phyloP scores from a whole-genome alignment of 2,888 invertebrate species.

The Rambutsinella grinnellia region DNA sequence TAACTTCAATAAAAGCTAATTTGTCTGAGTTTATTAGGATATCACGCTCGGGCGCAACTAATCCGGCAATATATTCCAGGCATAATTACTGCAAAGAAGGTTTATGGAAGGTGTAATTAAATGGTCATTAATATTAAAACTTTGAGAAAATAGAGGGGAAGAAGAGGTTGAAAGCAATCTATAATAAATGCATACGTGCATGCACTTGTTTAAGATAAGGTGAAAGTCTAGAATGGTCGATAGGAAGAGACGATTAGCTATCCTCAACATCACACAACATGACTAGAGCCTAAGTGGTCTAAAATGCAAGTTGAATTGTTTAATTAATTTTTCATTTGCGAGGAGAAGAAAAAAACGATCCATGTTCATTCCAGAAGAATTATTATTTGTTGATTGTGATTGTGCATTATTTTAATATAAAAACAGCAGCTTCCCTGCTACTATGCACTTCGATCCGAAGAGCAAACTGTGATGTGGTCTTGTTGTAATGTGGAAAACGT shows the following conservation, averaged over 20 bases:
- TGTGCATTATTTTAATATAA: not conserved
- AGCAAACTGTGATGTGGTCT: not conserved
- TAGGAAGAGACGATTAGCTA: not conserved
- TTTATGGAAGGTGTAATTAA: not conserved
- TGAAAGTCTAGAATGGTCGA: not conserved
- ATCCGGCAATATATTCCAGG: not conserved
- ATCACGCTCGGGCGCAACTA: not conserved
- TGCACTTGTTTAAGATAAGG: not conserved
- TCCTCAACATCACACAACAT: not conserved
- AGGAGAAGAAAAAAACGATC: not conserved
- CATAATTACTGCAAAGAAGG: not conserved
- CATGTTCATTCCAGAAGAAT: not conserved
- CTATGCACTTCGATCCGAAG: too few species aligned
- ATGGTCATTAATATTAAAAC: not conserved
- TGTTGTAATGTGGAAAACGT: conserved; percentile 35
- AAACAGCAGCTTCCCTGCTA: not conserved
- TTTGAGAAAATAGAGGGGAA: not conserved
- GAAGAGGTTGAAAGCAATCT: not conserved
- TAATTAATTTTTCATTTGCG: not conserved
- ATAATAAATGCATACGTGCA: not conserved
- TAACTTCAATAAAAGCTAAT: not conserved
- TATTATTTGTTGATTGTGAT: not conserved
- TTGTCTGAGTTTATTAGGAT: not conserved
- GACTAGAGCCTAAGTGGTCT: not conserved
- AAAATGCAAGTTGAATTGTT: not conserved